These are phyloP conservation scores for Leptobrachium ailaonicum DNA, from an alignment of 2,113 vertebrate species.

Conservation along the genomic window DNA sequence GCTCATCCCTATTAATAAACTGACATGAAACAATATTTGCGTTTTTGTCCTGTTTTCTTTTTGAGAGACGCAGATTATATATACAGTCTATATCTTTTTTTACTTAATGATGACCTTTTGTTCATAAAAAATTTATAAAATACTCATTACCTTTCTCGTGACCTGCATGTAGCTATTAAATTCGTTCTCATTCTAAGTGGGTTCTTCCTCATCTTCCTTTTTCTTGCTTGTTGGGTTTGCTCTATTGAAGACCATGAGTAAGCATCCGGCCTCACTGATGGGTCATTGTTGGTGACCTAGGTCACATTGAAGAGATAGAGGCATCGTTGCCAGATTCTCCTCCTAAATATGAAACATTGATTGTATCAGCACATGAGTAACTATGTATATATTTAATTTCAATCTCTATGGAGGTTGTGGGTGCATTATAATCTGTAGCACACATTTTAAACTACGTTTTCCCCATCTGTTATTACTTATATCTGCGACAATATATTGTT, in stretches of 20 bases:
- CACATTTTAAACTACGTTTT: background rate
- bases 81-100: too few relatives aligned
- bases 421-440: background rate
- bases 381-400: background rate
- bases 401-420: background rate
- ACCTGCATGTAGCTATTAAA: background rate
- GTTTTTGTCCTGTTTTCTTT: too few relatives aligned
- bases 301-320: background rate
- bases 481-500: conserved; percentile 20
- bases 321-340: background rate
- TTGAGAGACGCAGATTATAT: too few relatives aligned
- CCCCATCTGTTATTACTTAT: conserved; percentile 23
- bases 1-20: too few relatives aligned
- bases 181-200: background rate
- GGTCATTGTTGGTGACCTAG: background rate
- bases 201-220: background rate
- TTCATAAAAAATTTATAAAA: background rate
- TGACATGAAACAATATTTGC: too few relatives aligned
- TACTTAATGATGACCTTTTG: background rate
- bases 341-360: background rate
- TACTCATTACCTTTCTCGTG: background rate
- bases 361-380: background rate
- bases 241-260: background rate
- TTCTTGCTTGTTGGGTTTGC: background rate
- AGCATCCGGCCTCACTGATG: background rate